These are phyloP conservation scores for Lasiommata megera DNA, from an alignment of 2,888 invertebrate genomes.

Conservation along the genomic window DNA sequence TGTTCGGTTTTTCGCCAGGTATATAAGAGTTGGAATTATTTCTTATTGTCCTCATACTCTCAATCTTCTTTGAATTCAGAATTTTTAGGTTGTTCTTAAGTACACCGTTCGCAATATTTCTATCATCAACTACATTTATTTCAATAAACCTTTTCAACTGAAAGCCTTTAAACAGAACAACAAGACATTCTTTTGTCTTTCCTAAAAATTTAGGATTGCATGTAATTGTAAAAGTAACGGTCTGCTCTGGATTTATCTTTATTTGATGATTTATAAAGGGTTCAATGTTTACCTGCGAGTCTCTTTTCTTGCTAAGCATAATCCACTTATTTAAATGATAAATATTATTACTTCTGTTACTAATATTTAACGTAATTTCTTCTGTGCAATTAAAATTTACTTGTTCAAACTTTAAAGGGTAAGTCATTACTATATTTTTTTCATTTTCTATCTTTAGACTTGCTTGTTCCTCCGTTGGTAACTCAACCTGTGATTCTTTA, in stretches of 20 bases:
- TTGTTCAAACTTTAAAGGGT: constrained; percentile 70
- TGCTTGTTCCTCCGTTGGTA: constrained; percentile 41
- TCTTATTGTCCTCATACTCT: constrained; percentile 49
- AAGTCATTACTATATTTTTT: constrained; percentile 77
- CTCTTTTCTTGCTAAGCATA: constrained; percentile 72
- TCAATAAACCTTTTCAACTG: constrained; percentile 81
- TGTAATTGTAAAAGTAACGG: constrained; percentile 65
- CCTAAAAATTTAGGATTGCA: constrained; percentile 83
- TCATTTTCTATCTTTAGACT: constrained; percentile 61
- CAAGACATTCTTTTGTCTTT: constrained; percentile 80
- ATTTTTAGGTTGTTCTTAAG: constrained; percentile 12
- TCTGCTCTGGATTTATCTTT: constrained; percentile 62
- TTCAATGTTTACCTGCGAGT: constrained; percentile 75
- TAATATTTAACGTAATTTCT: constrained; percentile 47
- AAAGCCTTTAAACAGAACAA: constrained; percentile 83
- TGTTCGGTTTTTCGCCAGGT: constrained; percentile 77
- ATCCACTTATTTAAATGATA: constrained; percentile 73
- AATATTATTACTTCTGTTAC: constrained; percentile 65
- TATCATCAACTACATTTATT: constrained; percentile 68
- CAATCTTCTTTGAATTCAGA: constrained; percentile 40
- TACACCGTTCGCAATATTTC: constrained; percentile 21
- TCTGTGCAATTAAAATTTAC: constrained; percentile 55
- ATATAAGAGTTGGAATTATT: constrained; percentile 47
- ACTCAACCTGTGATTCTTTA: constrained; percentile 32
- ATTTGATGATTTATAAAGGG: constrained; percentile 56